phyloP scores from a whole-genome alignment of 2,888 invertebrate species.

The Chrysopilus asiliformis region DNA sequence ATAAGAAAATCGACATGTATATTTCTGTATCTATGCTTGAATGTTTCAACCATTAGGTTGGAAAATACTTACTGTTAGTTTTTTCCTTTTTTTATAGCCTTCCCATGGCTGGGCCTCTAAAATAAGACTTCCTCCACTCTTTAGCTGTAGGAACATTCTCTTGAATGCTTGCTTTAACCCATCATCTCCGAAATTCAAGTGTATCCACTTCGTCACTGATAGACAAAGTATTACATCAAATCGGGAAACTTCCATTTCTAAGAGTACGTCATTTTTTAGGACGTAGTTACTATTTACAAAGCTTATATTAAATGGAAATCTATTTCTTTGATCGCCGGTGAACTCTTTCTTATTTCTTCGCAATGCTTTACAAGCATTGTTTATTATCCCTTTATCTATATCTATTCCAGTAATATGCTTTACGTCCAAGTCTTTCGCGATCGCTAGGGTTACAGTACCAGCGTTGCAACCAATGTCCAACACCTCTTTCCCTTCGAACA shows the following conservation, averaged over 20 bases:
- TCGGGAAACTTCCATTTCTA: conserved; percentile 59
- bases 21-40: too few species aligned
- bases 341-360: conserved; percentile 10
- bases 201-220: conserved; percentile 84
- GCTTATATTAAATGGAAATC: conserved; percentile 61
- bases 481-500: conserved; percentile 60
- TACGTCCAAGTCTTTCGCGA: conserved; percentile 59
- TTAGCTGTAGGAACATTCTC: conserved; percentile 61
- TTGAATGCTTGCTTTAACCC: conserved; percentile 71
- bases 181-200: conserved; percentile 75
- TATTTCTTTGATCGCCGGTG: conserved; percentile 21
- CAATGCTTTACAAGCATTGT: conserved; percentile 21
- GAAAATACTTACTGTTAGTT: conserved; percentile 44
- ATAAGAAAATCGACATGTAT: too few species aligned
- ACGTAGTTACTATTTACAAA: conserved; percentile 75
- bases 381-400: conserved; percentile 63
- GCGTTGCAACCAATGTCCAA: conserved; percentile 84
- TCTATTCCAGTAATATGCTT: conserved; percentile 65
- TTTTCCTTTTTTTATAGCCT: conserved; percentile 60
- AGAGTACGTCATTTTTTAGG: conserved; percentile 54
- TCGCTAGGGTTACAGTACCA: conserved; percentile 62
- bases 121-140: conserved; percentile 63
- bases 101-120: conserved; percentile 74
- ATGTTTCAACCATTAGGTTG: too few species aligned
- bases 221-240: conserved; percentile 75